A percentile compares a stretch with the other conserved stretches of the same genome.
phyloP scores from a whole-genome alignment of 2,888 invertebrate genomes.

The Alentia gelatinosa region DNA sequence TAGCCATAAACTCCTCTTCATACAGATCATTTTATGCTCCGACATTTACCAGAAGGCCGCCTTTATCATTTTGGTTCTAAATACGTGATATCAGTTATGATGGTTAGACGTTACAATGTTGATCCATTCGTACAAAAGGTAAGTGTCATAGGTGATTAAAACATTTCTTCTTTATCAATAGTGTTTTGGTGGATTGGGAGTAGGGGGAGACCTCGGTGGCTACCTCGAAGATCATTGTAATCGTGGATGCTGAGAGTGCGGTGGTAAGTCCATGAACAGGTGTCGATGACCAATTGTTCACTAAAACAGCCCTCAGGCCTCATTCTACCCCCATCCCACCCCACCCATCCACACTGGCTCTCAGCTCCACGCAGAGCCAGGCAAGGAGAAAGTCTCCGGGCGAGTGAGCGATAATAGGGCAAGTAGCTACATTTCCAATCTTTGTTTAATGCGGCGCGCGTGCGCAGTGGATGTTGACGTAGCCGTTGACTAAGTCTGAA shows the following conservation, averaged over 20 bases:
- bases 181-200: too few species aligned
- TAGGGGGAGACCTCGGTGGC: too few species aligned
- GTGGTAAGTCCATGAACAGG: not conserved
- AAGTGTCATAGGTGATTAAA: too few species aligned
- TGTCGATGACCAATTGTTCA: not conserved
- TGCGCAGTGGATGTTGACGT: constrained; percentile 28
- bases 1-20: too few species aligned
- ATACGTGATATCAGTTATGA: too few species aligned
- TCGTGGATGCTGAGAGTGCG: not conserved
- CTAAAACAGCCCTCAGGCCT: not conserved
- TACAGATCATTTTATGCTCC: too few species aligned
- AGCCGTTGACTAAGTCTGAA: constrained; percentile 50
- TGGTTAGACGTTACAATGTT: too few species aligned
- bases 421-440: constrained; percentile 54
- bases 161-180: too few species aligned
- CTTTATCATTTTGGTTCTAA: too few species aligned
- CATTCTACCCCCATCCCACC: not conserved
- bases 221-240: too few species aligned
- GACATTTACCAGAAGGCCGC: too few species aligned
- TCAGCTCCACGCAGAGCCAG: not conserved
- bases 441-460: constrained; percentile 40
- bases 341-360: not conserved
- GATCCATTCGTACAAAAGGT: too few species aligned
- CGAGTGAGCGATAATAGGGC: constrained; percentile 15
- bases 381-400: not conserved